Base-by-base conservation (phyloP, 2,113 vertebrate species). In the Spea multiplicata region DNA sequence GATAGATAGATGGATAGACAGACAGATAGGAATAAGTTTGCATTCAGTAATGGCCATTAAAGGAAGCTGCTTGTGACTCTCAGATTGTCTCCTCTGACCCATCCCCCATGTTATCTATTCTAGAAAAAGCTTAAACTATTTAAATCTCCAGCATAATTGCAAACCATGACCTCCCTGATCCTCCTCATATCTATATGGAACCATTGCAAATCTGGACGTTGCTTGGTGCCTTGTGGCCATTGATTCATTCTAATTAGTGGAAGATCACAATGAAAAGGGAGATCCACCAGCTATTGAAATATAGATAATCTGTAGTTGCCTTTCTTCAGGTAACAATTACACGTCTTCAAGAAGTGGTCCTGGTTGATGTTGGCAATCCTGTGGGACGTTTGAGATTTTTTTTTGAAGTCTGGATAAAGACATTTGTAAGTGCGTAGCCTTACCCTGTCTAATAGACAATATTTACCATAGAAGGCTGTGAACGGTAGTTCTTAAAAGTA, bases 111-210 rank as follows among this genome's bases (percentile, higher is more conserved):
- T 68, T 57, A 49, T 59, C 71, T 74, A 67, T 68, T 74, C 52
- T 74, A 74, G 57, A 80, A 61, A 59, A 74, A 50, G 16, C 64
- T 59, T 65, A 80, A 80, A 80, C 78, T 16, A 71, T 71, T 71
- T 50, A 71, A 71, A 55, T 55, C 69, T 71, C 50, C 69, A 71
- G 49, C 69, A 71, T 71, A 74, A 80, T 80, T 80, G 52, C 48
- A 80, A 80, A 74, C 78, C 78, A 80, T 44, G 78, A 80, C 78
- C 78, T 74, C 73, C 16, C 65, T 74, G 78, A 73, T 80, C 78
- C 55, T 16, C n/a, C 6, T 52, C 65, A 52, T 66, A 66, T 73
- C 69, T 73, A 66, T 71, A 46, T 64, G 45, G 64, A 44, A 44
- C 69, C 50, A 49, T 57, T 59, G 55, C 12, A 13, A 59, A 5